Evolutionary conservation across 2,797 vertebrate genomes (phyloP).

Genomic region (Lepus oiostolus): DNA sequence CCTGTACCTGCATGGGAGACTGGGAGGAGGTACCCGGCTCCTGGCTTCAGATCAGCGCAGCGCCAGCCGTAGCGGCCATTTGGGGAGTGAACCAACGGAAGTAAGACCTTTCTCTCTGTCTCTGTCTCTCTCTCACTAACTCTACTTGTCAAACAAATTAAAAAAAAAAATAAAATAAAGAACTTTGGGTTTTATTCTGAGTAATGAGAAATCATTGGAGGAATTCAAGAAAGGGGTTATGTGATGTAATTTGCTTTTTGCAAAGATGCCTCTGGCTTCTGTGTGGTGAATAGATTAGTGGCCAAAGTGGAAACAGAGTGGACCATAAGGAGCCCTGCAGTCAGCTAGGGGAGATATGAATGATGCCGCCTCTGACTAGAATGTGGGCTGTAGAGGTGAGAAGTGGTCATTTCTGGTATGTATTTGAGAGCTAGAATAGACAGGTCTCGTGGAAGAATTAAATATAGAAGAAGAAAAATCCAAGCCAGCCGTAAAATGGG

Average conservation of each 20-base stretch:
- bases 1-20: no score
- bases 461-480: not conserved
- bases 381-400: not conserved
- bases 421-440: not conserved
- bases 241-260: not conserved
- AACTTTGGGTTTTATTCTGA: slow-evolving; percentile 13
- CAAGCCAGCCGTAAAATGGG: not conserved
- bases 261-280: not conserved
- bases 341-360: not conserved
- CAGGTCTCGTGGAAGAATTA: not conserved
- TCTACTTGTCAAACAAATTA: no score
- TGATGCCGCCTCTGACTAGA: not conserved
- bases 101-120: no score
- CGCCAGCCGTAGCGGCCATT: no score
- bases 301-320: not conserved
- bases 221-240: slow-evolving; percentile 26
- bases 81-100: no score
- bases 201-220: slow-evolving; percentile 24
- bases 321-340: not conserved
- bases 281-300: not conserved
- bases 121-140: no score
- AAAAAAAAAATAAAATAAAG: no score
- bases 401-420: not conserved
- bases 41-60: no score
- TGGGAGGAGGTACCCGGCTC: no score